Base-by-base conservation (phyloP, 2,113 vertebrate species). In the Phyllopteryx taeniolatus region DNA sequence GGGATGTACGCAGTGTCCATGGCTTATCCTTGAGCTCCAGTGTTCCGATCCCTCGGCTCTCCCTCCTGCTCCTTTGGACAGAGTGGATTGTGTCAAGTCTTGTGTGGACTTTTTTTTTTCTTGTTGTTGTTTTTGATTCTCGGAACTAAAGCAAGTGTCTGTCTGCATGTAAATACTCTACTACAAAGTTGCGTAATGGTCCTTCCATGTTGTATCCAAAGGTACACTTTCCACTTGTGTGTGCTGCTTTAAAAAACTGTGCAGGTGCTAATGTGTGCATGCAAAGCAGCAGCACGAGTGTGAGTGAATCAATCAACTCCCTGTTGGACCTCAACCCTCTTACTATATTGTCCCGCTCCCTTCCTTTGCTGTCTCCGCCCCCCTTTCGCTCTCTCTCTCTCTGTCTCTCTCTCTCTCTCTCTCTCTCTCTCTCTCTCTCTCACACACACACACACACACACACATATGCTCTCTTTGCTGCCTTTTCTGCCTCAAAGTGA, bases 21-120 rank as follows among this genome's bases (percentile, higher is more conserved):
- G 92, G 90, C 86, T 93, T 93, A 89, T 92, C 90, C 90, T 92
- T 92, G 83, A 91, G 91, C 91, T 93, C 93, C 93, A 93, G 93
- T 79, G 92, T 94, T 93, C 92, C 87, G 85, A 88, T 91, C 88
- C 90, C 90, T 88, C 81, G 81, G 78, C 86, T 92, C 87, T 77
- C 83, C 74, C 88, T 90, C 82, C 82, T 73, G 54, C 88, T 87
- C 81, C 86, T 85, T 88, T 79, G 80, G 83, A 88, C 80, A 82
- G 81, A 86, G 77, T 82, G 67, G 86, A 79, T 75, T 81, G 73
- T 76, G 76, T 86, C 76, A 74, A 49, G 42, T 67, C 43, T 67
- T 44, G 22, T 22, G 35, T 65, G 39, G 63, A n/a, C 76, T 31
- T 80, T 66, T 75, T n/a, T 78, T 67, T 51, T 43, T 57, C 27